Conservation (phyloP, 2,113 vertebrate genomes). For the Barbus barbus region DNA sequence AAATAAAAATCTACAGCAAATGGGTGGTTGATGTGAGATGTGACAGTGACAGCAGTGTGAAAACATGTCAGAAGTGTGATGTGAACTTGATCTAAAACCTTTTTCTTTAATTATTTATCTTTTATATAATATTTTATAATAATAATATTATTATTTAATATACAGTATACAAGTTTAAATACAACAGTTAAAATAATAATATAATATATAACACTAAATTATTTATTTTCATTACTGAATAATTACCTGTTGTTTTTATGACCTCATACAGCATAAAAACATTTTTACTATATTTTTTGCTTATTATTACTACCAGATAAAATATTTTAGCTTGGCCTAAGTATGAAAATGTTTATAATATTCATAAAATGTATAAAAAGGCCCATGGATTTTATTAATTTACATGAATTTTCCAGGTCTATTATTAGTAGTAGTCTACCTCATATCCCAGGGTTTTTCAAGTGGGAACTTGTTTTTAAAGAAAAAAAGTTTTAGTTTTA, state of each 20-base stretch:
- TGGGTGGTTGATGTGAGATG: not conserved
- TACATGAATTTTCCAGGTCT: not conserved
- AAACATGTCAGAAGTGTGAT: too few species aligned
- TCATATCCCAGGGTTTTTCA: not conserved
- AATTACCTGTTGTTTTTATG: not conserved
- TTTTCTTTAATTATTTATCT: not conserved
- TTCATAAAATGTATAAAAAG: not conserved
- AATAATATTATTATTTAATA: too few species aligned
- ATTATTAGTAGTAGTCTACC: not conserved
- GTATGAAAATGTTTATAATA: not conserved
- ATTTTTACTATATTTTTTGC: too few species aligned
- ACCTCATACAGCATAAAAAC: not conserved
- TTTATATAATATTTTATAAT: not conserved
- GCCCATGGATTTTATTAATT: not conserved
- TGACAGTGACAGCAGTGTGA: not conserved
- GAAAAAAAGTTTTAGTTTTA: too few species aligned
- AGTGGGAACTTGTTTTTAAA: not conserved
- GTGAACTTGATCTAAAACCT: not conserved
- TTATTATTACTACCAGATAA: not conserved
- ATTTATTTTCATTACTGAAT: not conserved
- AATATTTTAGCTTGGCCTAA: not conserved
- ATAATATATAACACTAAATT: not conserved
- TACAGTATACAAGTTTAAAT: too few species aligned
- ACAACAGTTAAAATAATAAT: too few species aligned
- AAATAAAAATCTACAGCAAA: not conserved